Evolutionary conservation across 2,797 vertebrate species (phyloP).

Genomic region (Dallia pectoralis): DNA sequence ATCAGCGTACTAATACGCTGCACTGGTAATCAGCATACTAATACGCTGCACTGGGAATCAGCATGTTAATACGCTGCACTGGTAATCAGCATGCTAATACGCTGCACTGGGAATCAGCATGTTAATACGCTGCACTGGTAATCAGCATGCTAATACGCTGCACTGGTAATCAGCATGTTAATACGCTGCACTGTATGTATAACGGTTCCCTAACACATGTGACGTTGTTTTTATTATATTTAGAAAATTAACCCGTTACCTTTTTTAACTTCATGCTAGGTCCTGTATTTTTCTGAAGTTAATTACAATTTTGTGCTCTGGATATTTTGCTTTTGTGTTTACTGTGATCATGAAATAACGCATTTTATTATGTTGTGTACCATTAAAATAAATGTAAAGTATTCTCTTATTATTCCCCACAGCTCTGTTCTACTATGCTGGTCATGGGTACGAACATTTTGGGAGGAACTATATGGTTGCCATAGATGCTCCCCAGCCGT

Average conservation of each 20-base stretch:
- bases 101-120: not conserved
- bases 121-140: no score
- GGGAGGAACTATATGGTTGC: slow-evolving; percentile 89
- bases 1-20: not conserved
- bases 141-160: no score
- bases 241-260: not conserved
- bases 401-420: not conserved
- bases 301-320: no score
- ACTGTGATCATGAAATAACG: not conserved
- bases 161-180: not conserved
- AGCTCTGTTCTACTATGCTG: slow-evolving; percentile 91
- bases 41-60: not conserved
- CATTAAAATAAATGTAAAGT: not conserved
- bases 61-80: not conserved
- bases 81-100: no score
- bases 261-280: not conserved
- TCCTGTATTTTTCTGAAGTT: not conserved
- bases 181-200: slow-evolving; percentile 16
- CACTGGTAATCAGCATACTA: no score
- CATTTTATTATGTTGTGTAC: not conserved
- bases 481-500: slow-evolving; percentile 84
- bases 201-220: slow-evolving; percentile 19
- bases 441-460: slow-evolving; percentile 82
- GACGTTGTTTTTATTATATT: not conserved
- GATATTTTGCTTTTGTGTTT: not conserved